Percentiles rank a stretch among this genome's conserved stretches.
These are phyloP conservation scores for Idris sp. DNA, from an alignment of 1,140 invertebrate genomes.

Conservation along the genomic window DNA sequence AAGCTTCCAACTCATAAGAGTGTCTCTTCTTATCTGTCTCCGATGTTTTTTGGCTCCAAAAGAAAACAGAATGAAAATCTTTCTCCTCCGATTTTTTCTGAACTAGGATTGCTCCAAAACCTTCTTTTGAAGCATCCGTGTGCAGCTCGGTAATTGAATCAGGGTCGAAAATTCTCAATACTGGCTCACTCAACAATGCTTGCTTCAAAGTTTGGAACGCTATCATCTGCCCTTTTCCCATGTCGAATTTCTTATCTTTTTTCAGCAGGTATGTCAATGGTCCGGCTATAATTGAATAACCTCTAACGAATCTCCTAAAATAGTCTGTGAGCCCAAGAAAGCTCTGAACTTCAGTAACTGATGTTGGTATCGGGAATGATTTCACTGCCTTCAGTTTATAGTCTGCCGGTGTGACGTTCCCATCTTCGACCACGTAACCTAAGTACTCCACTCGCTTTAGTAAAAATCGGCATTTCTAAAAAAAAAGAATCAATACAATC, in stretches of 20 bases:
- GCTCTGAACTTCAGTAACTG: not conserved
- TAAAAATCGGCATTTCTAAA: constrained; percentile 6
- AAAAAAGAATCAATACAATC: not conserved
- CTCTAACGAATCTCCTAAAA: not conserved
- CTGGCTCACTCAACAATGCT: not conserved
- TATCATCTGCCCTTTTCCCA: not conserved
- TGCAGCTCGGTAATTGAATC: not conserved
- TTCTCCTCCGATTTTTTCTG: not conserved
- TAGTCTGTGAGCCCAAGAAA: not conserved
- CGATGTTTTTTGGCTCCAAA: not conserved
- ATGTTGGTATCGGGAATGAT: not conserved
- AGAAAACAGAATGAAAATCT: not conserved
- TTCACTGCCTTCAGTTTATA: not conserved
- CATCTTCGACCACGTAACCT: not conserved
- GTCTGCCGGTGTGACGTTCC: not conserved
- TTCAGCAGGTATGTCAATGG: not conserved
- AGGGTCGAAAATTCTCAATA: constrained; percentile 6
- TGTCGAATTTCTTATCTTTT: not conserved
- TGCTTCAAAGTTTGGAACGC: not conserved
- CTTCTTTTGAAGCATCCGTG: not conserved
- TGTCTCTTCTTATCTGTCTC: not conserved
- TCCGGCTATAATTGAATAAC: not conserved
- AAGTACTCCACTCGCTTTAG: not conserved
- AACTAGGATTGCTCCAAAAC: not conserved
- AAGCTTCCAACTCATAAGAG: not conserved